Base-by-base conservation (phyloP, 2,113 vertebrate genomes). In the Ptilorrhoa leucosticta region DNA sequence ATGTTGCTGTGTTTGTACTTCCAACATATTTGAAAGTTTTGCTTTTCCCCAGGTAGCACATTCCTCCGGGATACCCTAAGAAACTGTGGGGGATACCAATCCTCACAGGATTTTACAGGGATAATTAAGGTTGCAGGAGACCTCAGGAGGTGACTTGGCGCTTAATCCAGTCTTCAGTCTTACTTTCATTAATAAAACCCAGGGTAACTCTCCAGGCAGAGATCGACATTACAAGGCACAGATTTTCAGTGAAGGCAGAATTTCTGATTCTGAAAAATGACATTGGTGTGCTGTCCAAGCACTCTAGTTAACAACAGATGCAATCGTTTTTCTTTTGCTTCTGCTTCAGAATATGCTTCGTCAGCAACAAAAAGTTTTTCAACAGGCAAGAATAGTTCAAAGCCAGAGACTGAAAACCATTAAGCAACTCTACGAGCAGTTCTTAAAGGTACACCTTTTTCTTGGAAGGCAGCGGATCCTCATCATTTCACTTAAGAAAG, bases 311-410 rank as follows among this genome's bases (percentile, higher is more conserved):
- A 89, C 35, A 90, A 78, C 61, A 78, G 58, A 70, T 51, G 54
- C 2, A 24, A 9, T 40, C 37, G 22, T n/a, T 69, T 86, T 87
- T 26, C 31, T 66, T 83, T 96, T 51, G 71, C 48, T 95, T 77
- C 44, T 94, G 45, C 50, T 97, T 77, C 95, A 99, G 99, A 99
- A 97, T 95, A 94, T 99, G 90, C 98, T 99, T 97, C 98, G 98
- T 60, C 99, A 99, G 96, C 99, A 99, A 93, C 99, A 99, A 94
- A 99, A 99, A 77, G 82, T 99, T 96, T 98, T 99, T 89, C 99
- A 99, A 89, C 99, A 99, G 95, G 97, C 98, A 93, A 97, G 99
- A 97, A 97, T 98, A 71, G 98, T 98, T 82, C 99, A 99, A 75
- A 98, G 96, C 92, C 99, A 99, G 96, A 99, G 99, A 96, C 97